phyloP scores from a whole-genome alignment of 2,888 invertebrate species.

The Allophyes oxyacanthae region DNA sequence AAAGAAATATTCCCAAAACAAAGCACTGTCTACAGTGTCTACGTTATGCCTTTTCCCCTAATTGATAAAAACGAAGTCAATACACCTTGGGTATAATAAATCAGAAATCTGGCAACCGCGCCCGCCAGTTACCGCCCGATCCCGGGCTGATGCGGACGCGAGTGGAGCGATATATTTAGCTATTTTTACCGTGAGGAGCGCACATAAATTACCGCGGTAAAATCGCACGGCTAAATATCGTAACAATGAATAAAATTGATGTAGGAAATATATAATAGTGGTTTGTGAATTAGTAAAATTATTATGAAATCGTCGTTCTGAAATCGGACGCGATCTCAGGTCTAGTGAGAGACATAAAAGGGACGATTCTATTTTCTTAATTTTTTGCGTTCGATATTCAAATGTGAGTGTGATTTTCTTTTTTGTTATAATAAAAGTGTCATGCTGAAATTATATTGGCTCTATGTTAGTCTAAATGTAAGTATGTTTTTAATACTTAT shows the following conservation, averaged over 20 bases:
- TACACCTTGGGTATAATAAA: conserved; percentile 28
- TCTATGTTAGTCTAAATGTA: conserved; percentile 13
- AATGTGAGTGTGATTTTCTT: background rate
- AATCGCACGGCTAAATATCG: conserved; percentile 22
- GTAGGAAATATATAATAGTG: conserved; percentile 14
- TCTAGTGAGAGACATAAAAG: conserved; percentile 15
- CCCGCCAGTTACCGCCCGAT: conserved; percentile 79
- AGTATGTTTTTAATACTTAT: conserved; percentile 18
- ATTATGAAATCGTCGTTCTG: conserved; percentile 11
- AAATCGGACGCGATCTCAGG: conserved; percentile 19
- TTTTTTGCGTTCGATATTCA: conserved; percentile 9
- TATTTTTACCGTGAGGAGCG: conserved; percentile 39
- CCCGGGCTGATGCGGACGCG: conserved; percentile 67
- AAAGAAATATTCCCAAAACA: background rate
- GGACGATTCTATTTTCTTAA: conserved; percentile 28
- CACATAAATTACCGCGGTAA: conserved; percentile 49
- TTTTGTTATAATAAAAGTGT: conserved; percentile 7
- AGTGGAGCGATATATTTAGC: background rate
- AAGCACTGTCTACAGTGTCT: no score
- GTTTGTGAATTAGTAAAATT: conserved; percentile 11
- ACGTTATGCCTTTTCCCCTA: background rate
- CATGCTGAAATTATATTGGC: background rate
- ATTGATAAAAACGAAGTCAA: conserved; percentile 21
- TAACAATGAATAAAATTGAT: conserved; percentile 58
- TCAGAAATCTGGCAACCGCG: conserved; percentile 37